Percentiles rank a stretch among this genome's conserved stretches.
Evolutionary conservation across 2,797 vertebrate species (phyloP).

Genomic region (Sparus aurata): DNA sequence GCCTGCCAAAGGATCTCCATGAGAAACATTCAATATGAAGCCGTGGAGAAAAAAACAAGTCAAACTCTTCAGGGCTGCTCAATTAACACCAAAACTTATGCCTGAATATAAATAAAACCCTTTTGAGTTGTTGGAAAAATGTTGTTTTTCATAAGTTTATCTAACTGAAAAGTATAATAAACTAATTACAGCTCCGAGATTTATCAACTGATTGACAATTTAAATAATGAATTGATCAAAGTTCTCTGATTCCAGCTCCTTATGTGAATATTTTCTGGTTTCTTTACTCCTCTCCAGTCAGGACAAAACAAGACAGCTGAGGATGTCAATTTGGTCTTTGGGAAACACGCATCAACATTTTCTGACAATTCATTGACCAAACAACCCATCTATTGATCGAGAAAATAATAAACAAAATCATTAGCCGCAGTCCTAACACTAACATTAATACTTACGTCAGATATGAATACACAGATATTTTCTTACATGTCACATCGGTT

Average conservation of each 20-base stretch:
- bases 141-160: constrained; percentile 57
- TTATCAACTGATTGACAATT: too few relatives aligned
- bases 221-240: too few relatives aligned
- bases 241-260: too few relatives aligned
- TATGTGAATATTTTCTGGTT: too few relatives aligned
- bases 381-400: too few relatives aligned
- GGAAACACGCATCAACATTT: too few relatives aligned
- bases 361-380: too few relatives aligned
- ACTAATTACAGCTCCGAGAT: constrained; percentile 21
- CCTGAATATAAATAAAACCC: constrained; percentile 65
- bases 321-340: too few relatives aligned
- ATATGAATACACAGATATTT: constrained; percentile 35
- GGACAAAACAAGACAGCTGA: too few relatives aligned
- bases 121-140: constrained; percentile 29
- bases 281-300: too few relatives aligned
- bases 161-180: constrained; percentile 48
- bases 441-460: constrained; percentile 35
- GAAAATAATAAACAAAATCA: too few relatives aligned
- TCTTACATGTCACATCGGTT: constrained; percentile 41
- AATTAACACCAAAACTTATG: constrained; percentile 78
- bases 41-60: constrained; percentile 67
- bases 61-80: constrained; percentile 72
- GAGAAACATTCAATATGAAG: constrained; percentile 80
- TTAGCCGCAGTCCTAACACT: too few relatives aligned
- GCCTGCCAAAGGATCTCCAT: constrained; percentile 82